These are phyloP conservation scores for Nymphalis c-album DNA, from an alignment of 2,888 invertebrate species.

Conservation along the genomic window DNA sequence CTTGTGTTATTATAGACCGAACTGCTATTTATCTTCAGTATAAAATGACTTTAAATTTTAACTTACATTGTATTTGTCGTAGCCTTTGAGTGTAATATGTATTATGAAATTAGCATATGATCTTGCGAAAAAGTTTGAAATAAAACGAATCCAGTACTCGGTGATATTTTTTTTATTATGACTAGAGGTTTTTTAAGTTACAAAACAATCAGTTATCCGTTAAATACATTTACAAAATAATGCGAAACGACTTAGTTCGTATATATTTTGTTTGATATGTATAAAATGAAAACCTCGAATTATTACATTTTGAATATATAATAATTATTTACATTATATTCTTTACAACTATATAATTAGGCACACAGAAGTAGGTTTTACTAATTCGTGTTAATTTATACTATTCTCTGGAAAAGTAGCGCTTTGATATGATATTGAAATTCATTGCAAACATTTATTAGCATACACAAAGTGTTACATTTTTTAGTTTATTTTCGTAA, in stretches of 20 bases:
- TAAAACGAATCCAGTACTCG: conserved; percentile 56
- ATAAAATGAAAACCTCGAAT: conserved; percentile 76
- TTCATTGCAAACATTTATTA: not conserved
- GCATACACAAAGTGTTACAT: not conserved
- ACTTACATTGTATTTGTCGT: no score
- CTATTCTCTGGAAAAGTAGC: conserved; percentile 8
- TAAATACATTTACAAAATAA: conserved; percentile 68
- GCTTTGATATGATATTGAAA: conserved; percentile 1
- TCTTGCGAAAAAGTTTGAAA: conserved; percentile 34
- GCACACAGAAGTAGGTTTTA: conserved; percentile 65
- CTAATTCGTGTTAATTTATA: conserved; percentile 55
- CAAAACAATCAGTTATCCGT: conserved; percentile 78
- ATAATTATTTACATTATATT: conserved; percentile 44
- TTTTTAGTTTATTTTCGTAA: not conserved
- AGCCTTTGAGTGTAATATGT: no score
- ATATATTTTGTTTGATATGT: conserved; percentile 75
- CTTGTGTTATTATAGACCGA: no score
- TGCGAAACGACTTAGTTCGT: conserved; percentile 57
- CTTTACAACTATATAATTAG: conserved; percentile 53
- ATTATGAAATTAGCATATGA: no score
- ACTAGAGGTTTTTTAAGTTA: conserved; percentile 86
- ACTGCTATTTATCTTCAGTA: no score
- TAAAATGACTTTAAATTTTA: no score
- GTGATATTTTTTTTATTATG: conserved; percentile 83
- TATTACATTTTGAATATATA: conserved; percentile 46